These are phyloP conservation scores for Pteria penguin DNA, from an alignment of 2,888 invertebrate species.

Conservation along the genomic window DNA sequence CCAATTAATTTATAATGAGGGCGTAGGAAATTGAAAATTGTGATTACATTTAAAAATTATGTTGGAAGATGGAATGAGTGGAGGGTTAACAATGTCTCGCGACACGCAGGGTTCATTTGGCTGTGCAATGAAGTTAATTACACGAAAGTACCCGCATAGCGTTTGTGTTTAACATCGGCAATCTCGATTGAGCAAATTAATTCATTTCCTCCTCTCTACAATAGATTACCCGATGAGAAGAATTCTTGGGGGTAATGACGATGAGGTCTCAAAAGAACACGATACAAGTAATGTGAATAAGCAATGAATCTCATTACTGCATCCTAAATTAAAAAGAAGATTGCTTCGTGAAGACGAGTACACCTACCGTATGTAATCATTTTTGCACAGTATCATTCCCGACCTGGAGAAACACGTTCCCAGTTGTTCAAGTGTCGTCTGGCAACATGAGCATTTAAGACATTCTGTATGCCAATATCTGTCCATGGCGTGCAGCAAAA, in stretches of 20 bases:
- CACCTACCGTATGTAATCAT: slow-evolving; percentile 95
- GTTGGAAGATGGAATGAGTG: neutral
- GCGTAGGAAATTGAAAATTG: slow-evolving; percentile 30
- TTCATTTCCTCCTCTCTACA: neutral
- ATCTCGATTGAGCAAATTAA: neutral
- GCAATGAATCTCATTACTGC: neutral
- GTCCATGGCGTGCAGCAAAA: slow-evolving; percentile 94
- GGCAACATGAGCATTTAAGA: slow-evolving; percentile 95
- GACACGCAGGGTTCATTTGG: slow-evolving; percentile 23
- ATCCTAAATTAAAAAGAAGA: neutral
- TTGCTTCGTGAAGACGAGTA: slow-evolving; percentile 1
- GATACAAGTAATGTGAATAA: neutral
- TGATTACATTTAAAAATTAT: neutral
- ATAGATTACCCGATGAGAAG: neutral
- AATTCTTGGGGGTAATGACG: neutral
- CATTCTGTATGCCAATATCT: slow-evolving; percentile 98
- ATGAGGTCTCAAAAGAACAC: neutral
- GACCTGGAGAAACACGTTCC: slow-evolving; percentile 94
- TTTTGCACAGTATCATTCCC: slow-evolving; percentile 96
- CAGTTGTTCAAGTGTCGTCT: slow-evolving; percentile 93
- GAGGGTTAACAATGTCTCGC: neutral
- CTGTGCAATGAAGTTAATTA: slow-evolving; percentile 27
- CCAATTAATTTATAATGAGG: slow-evolving; percentile 36
- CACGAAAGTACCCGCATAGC: neutral
- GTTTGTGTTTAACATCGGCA: neutral